Evolutionary conservation across 2,113 vertebrate genomes (phyloP), one percentile per base, ranked within the genome.

Genomic region (Syrmaticus mikado): DNA sequence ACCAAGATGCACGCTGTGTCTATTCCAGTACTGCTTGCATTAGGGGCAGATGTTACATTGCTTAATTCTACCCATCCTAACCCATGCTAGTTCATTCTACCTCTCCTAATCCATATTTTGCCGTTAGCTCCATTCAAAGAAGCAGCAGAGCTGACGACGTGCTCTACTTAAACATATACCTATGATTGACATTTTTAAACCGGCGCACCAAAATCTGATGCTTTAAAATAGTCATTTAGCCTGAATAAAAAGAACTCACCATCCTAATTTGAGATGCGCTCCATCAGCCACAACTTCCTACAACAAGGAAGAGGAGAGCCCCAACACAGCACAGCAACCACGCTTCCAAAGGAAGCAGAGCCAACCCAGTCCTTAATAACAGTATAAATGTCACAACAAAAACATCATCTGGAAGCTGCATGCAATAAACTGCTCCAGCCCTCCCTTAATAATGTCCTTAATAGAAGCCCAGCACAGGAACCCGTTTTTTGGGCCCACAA

Each of bases 161-260:
- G 41, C 57, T 46, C 10, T 21, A 32, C 46, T 45, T 28, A 22
- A 85, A 46, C 46, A 53, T 3, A 10, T 5, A 73, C 21, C 55
- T 28, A 25, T 0, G 7, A 6, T 0, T 22, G 52, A 12, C 11
- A 28, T 58, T 62, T 78, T 64, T 3, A 89, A 72, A 40, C 38
- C 41, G 50, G 0, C 32, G 4, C 3, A 16, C 10, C 13, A 10
- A 81, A 14, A 13, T 16, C n/a, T 8, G 46, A 25, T 3, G 8
- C n/a, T n/a, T 57, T 40, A 5, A 52, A 86, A 41, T 0, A 41
- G 17, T 4, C 6, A 50, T 71, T 85, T 11, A 25, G 62, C 7
- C 71, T 25, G 62, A 40, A 80, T 43, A 60, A 3, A 0, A 53
- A 45, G 48, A 94, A 94, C 41, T 70, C 28, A 40, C 11, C 41